These are phyloP conservation scores for Triplophysa tibetana DNA, from an alignment of 2,113 vertebrate species.

Conservation along the genomic window DNA sequence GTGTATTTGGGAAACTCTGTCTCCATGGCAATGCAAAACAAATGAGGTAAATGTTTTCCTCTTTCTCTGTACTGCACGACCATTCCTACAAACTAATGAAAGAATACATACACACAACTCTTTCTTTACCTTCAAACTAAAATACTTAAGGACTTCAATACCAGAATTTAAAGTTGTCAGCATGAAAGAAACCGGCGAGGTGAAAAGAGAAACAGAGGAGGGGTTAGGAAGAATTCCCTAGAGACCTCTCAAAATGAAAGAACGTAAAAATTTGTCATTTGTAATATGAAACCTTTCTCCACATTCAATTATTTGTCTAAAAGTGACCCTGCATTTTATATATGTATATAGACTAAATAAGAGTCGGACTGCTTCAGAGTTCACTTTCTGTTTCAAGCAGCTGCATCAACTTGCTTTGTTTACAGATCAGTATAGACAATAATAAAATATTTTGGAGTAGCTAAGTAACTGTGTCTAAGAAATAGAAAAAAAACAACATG, in stretches of 20 bases:
- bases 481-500: conserved; percentile 11
- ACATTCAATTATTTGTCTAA: not conserved
- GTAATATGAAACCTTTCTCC: not conserved
- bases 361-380: not conserved
- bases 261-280: not conserved
- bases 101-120: conserved; percentile 16
- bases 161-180: not conserved
- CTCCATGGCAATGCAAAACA: conserved; percentile 59
- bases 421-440: not conserved
- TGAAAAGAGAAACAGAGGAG: not conserved
- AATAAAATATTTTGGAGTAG: not conserved
- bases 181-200: not conserved
- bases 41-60: conserved; percentile 45
- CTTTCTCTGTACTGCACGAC: conserved; percentile 48
- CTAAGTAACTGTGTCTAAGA: conserved; percentile 15
- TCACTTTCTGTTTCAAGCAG: not conserved
- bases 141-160: not conserved
- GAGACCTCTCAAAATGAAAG: too few relatives aligned
- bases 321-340: not conserved
- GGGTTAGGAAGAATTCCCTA: not conserved
- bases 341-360: too few relatives aligned
- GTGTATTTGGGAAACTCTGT: conserved; percentile 50
- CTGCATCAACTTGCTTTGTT: not conserved
- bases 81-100: not conserved
- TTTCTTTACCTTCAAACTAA: not conserved